Evolutionary conservation across 2,888 invertebrate species (phyloP), one percentile per base, ranked within the genome.

Genomic region (Cylindroiulus punctatus): DNA sequence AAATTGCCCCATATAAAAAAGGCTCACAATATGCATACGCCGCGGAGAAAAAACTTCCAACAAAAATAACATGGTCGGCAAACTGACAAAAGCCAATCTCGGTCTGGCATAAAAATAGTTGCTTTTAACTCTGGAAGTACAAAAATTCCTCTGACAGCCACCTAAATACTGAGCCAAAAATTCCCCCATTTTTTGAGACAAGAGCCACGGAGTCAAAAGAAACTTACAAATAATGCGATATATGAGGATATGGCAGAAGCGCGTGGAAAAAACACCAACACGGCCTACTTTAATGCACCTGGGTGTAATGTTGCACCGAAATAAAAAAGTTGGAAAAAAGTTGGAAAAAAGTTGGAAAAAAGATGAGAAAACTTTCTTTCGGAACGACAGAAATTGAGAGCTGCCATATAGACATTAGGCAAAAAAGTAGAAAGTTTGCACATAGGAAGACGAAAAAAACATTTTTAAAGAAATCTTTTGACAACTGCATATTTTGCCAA

Each of bases 161-260:
- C 44, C 83, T 83, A 83, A 83, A 83, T 83, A 40, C 83, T 83
- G 83, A 83, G 83, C 83, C 83, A 83, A 83, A 83, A 83, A 83
- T 42, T 83, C 42, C 83, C 44, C 83, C 83, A 83, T 44, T 83
- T 83, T 83, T 83, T 83, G 44, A 83, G 83, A 83, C 40, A 83
- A 76, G 76, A 76, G 30, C 76, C 76, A 76, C 76, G 17, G 17
- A 76, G 76, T 76, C 76, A 76, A 76, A 76, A 76, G 76, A 76
- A 76, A 76, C 76, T 76, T 76, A 76, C 76, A 76, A 76, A 76
- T 76, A 76, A 76, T 76, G 76, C 76, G 76, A 76, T 76, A 76
- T 76, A 76, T 76, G 76, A 76, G 76, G 76, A 76, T 76, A 76
- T 76, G 76, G 76, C 14, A 76, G 76, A 76, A 76, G 30, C 26